Conservation (phyloP, 2,888 invertebrate species). For the Philopedon plagiatum region DNA sequence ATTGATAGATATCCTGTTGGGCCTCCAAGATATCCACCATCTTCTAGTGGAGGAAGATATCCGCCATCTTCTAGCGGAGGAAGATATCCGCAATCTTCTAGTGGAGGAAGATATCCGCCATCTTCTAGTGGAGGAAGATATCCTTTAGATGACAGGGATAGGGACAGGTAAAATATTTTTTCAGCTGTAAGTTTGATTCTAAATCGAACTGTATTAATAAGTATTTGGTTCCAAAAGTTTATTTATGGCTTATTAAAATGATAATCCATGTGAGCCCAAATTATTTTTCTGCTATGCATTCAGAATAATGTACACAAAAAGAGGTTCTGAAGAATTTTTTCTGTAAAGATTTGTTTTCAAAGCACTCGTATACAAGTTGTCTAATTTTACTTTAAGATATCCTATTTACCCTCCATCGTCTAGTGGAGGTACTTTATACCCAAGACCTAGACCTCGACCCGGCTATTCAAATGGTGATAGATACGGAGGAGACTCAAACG, state of each 20-base stretch:
- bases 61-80: slow-evolving; percentile 50
- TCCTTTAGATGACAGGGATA: slow-evolving; percentile 57
- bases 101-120: slow-evolving; percentile 51
- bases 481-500: too few species aligned
- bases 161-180: slow-evolving; percentile 65
- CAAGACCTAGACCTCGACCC: slow-evolving; percentile 39
- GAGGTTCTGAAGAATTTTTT: too few species aligned
- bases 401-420: slow-evolving; percentile 56
- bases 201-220: too few species aligned
- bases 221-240: too few species aligned
- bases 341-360: too few species aligned
- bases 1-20: slow-evolving; percentile 63
- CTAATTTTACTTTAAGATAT: slow-evolving; percentile 49
- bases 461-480: slow-evolving; percentile 55
- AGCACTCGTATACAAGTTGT: too few species aligned
- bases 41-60: slow-evolving; percentile 52
- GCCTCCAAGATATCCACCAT: slow-evolving; percentile 48
- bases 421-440: slow-evolving; percentile 46
- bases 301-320: too few species aligned
- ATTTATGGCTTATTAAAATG: too few species aligned
- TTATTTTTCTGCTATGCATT: too few species aligned
- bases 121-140: slow-evolving; percentile 51
- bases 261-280: too few species aligned
- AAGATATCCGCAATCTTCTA: slow-evolving; percentile 50
- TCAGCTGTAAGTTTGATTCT: too few species aligned